These are phyloP conservation scores for Chrysolina haemoptera DNA, from an alignment of 2,888 invertebrate genomes.

Conservation along the genomic window DNA sequence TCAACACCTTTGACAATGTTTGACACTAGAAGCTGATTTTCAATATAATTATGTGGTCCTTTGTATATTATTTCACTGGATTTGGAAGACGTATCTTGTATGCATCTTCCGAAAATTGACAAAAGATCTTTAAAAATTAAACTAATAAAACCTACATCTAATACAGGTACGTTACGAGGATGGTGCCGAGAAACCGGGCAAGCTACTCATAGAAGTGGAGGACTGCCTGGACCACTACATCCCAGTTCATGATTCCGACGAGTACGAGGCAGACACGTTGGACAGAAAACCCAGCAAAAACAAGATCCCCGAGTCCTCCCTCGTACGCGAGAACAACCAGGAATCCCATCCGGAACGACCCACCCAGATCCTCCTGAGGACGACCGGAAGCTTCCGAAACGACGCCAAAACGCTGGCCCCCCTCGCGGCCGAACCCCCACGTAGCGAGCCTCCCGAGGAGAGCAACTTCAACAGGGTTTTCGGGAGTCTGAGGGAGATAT, in stretches of 20 bases:
- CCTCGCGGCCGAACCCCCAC: neutral
- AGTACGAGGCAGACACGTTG: constrained; percentile 89
- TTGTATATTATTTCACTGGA: too few species aligned
- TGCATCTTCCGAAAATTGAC: too few species aligned
- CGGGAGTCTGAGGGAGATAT: constrained; percentile 82
- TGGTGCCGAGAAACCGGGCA: constrained; percentile 79
- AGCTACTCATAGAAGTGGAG: constrained; percentile 87
- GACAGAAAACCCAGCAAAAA: constrained; percentile 80
- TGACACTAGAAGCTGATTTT: too few species aligned
- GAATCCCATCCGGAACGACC: constrained; percentile 74
- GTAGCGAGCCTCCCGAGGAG: constrained; percentile 54
- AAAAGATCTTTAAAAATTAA: too few species aligned
- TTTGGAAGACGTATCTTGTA: too few species aligned
- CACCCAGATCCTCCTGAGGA: constrained; percentile 75
- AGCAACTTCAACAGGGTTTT: constrained; percentile 71
- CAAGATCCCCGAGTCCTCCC: constrained; percentile 55
- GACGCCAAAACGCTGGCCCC: constrained; percentile 56
- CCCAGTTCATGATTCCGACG: constrained; percentile 84
- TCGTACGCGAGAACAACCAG: constrained; percentile 47
- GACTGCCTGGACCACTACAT: constrained; percentile 85
- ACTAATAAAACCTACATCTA: too few species aligned
- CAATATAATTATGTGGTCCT: too few species aligned
- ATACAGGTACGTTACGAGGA: constrained; percentile 70
- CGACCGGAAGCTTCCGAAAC: constrained; percentile 81
- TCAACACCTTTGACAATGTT: too few species aligned